Percentiles rank a stretch among this genome's conserved stretches.
Evolutionary conservation across 2,797 vertebrate species (phyloP).

Genomic region (Eulemur rubriventer): DNA sequence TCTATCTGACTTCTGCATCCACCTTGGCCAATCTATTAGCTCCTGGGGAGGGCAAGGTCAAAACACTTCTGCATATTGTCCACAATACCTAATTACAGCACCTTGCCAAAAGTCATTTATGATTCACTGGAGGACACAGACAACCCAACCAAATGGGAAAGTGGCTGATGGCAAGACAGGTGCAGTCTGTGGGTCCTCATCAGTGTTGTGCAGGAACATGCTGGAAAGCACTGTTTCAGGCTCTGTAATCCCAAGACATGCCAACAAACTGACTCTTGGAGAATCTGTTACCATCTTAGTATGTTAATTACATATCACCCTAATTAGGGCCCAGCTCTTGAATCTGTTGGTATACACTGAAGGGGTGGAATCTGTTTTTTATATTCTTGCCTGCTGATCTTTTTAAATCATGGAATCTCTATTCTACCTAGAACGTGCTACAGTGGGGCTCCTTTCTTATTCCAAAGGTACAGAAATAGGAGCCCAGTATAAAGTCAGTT

Average conservation of each 20-base stretch:
- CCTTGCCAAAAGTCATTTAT: not conserved
- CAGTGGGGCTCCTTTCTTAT: not conserved
- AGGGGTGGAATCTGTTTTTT: not conserved
- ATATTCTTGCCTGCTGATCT: not conserved
- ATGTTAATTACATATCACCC: rapidly evolving
- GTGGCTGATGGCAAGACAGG: not conserved
- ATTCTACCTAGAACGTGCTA: not conserved
- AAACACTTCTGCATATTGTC: not conserved
- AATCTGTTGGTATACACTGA: not conserved
- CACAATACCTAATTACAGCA: not conserved
- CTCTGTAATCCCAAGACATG: not conserved
- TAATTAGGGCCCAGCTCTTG: not conserved
- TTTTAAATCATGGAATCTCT: not conserved
- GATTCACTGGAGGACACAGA: not conserved
- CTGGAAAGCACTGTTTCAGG: not conserved
- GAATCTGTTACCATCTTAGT: not conserved
- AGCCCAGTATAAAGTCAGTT: not conserved
- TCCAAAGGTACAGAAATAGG: not conserved
- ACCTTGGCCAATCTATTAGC: not conserved
- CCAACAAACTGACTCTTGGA: not conserved
- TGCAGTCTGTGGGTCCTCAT: not conserved
- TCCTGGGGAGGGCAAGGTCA: not conserved
- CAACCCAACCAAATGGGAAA: not conserved
- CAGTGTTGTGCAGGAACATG: not conserved
- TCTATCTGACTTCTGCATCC: not conserved